Evolutionary conservation across 23 tunicate species (phyloP).

Genomic region (Trididemnum clinides): DNA sequence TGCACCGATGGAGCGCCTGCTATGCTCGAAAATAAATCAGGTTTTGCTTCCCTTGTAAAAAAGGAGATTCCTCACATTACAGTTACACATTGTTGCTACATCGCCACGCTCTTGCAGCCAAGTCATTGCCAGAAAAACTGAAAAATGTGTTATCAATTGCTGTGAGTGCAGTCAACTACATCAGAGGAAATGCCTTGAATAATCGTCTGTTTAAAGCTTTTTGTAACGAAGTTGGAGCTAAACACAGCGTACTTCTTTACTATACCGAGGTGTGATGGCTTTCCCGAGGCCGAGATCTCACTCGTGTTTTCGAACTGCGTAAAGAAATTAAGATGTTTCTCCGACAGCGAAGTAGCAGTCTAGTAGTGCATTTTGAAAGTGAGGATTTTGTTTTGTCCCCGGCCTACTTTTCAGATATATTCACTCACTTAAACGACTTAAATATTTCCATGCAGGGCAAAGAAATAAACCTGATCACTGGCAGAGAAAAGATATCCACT

Average conservation of each 20-base stretch:
- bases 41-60: too few relatives aligned
- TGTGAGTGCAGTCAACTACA: slow-evolving; percentile 31
- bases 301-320: slow-evolving; percentile 45
- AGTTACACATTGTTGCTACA: slow-evolving; percentile 24
- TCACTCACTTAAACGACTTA: slow-evolving; percentile 25
- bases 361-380: slow-evolving; percentile 27
- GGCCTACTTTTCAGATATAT: slow-evolving; percentile 45
- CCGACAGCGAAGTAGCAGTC: slow-evolving; percentile 7
- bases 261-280: slow-evolving; percentile 32
- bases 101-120: slow-evolving; percentile 20
- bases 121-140: slow-evolving; percentile 27
- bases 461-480: slow-evolving; percentile 32
- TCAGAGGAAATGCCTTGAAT: slow-evolving; percentile 24
- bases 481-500: slow-evolving; percentile 26
- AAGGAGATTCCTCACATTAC: slow-evolving; percentile 8
- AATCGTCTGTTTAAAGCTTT: slow-evolving; percentile 23
- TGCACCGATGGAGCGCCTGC: too few relatives aligned
- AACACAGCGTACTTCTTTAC: slow-evolving; percentile 34
- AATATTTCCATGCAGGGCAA: slow-evolving; percentile 35
- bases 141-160: slow-evolving; percentile 35
- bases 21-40: too few relatives aligned
- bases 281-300: slow-evolving; percentile 25
- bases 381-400: slow-evolving; percentile 17
- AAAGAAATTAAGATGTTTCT: slow-evolving; percentile 35
- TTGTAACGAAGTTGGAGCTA: slow-evolving; percentile 30